These are phyloP conservation scores for Petrocephalus schoutedeni DNA, from an alignment of 2,797 vertebrate species.

Conservation along the genomic window DNA sequence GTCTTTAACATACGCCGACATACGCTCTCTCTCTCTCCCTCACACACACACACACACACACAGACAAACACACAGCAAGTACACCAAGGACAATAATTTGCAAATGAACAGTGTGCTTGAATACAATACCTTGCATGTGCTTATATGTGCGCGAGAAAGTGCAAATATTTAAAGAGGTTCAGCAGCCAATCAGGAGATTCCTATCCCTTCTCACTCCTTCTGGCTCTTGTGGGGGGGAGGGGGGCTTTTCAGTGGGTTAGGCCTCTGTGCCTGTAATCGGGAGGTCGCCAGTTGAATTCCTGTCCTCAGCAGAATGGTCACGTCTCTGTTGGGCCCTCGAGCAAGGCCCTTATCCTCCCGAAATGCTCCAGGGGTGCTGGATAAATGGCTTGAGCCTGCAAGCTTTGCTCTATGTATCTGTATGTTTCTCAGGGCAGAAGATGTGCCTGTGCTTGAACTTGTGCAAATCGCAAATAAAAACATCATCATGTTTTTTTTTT, in stretches of 20 bases:
- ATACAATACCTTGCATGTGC: not conserved
- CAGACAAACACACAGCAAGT: constrained; percentile 1
- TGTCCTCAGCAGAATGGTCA: not conserved
- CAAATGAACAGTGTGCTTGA: not conserved
- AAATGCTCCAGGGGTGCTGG: not conserved
- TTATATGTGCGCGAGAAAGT: not conserved
- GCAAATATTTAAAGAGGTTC: not conserved
- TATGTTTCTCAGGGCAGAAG: not conserved
- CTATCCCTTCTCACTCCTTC: not conserved
- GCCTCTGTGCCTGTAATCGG: not conserved
- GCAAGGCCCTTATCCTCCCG: not conserved
- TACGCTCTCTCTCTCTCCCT: not conserved
- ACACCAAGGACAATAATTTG: not conserved
- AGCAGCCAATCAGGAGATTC: not conserved
- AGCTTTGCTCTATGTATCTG: not conserved
- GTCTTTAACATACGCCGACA: not conserved
- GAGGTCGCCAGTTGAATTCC: not conserved
- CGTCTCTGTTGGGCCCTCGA: not conserved
- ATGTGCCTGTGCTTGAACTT: not conserved
- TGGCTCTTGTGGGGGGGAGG: not conserved
- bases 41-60: not conserved
- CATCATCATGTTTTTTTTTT: not conserved
- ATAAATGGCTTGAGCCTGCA: not conserved
- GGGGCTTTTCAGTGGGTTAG: not conserved
- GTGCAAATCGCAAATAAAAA: constrained; percentile 3